Evolutionary conservation across 2,888 invertebrate species (phyloP), one percentile per base, ranked within the genome.

Genomic region (Rhogogaster chlorosoma): DNA sequence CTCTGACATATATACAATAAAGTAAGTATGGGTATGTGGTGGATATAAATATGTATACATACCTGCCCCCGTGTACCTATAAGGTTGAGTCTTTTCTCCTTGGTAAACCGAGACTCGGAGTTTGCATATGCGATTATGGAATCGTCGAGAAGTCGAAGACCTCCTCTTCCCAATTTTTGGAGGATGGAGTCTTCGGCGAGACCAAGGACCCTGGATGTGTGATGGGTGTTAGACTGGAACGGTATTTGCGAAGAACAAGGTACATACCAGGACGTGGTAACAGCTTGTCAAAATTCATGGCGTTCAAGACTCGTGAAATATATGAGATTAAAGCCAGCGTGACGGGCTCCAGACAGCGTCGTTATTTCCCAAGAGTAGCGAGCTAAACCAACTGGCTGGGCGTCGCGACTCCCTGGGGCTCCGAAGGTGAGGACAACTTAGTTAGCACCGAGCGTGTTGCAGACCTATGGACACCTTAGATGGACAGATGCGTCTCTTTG

Each of bases 241-340:
- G 70, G 70, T 38, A 71, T 61, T 61, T 61, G 32, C 57, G n/a
- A n/a, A 29, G 32, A 18, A 78, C 32, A 36, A 75, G 22, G 38
- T 53, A 77, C 77, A 77, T 29, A n/a, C 77, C 49, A 53, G 53
- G 29, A 7, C 32, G 67, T 6, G 45, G 42, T 29, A 22, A 22
- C n/a, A 42, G 53, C 49, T 53, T 77, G 77, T 77, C 77, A 77
- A 77, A 77, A 77, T 53, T 77, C 26, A 18, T 32, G 53, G 53
- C 77, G 77, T 53, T 67, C 53, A 45, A 57, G 80, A 38, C 80
- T 53, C 32, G 36, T 80, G 80, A 80, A 61, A 80, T 83, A 83
- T 80, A 87, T 87, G 86, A 88, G 88, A 88, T 88, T 88, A 87
- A 87, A 87, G 87, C 85, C 86, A 78, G 85, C 87, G 87, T 86